phyloP scores from a whole-genome alignment of 2,888 invertebrate genomes.

The Carpatolechia fugitivella region DNA sequence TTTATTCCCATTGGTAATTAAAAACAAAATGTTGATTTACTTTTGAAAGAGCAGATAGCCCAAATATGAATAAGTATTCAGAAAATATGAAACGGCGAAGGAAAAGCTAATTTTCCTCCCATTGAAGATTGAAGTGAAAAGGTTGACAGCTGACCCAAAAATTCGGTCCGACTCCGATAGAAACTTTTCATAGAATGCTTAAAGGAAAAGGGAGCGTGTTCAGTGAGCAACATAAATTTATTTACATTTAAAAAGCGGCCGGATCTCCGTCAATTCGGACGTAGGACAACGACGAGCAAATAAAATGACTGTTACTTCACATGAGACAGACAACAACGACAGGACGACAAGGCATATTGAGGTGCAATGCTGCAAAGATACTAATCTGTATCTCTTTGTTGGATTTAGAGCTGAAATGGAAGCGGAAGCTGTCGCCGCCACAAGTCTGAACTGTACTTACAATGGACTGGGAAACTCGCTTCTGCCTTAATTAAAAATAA shows the following conservation, averaged over 20 bases:
- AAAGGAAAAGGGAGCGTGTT: slow-evolving; percentile 24
- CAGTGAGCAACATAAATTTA: slow-evolving; percentile 40
- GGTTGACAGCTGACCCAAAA: slow-evolving; percentile 5
- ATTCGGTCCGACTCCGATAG: not conserved
- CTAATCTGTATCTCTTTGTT: not conserved
- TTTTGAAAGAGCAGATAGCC: not conserved
- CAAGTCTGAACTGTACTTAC: slow-evolving; percentile 25
- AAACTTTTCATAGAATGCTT: not conserved
- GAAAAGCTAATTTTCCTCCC: slow-evolving; percentile 8
- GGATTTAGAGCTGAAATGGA: not conserved
- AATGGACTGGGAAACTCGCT: slow-evolving; percentile 46
- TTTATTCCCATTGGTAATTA: too few species aligned
- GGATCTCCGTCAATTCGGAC: slow-evolving; percentile 44
- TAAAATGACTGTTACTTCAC: slow-evolving; percentile 36
- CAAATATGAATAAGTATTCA: not conserved
- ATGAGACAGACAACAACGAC: not conserved
- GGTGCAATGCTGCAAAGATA: not conserved
- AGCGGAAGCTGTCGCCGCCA: not conserved
- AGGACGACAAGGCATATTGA: not conserved
- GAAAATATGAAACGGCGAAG: not conserved
- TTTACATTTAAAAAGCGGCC: slow-evolving; percentile 37
- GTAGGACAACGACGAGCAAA: slow-evolving; percentile 37
- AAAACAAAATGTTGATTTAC: not conserved
- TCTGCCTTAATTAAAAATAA: slow-evolving; percentile 63
- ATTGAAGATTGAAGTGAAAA: slow-evolving; percentile 4